Percentiles rank a stretch among this genome's conserved stretches.
Conservation (phyloP, 2,888 invertebrate genomes). For the Drosophila leonis region DNA sequence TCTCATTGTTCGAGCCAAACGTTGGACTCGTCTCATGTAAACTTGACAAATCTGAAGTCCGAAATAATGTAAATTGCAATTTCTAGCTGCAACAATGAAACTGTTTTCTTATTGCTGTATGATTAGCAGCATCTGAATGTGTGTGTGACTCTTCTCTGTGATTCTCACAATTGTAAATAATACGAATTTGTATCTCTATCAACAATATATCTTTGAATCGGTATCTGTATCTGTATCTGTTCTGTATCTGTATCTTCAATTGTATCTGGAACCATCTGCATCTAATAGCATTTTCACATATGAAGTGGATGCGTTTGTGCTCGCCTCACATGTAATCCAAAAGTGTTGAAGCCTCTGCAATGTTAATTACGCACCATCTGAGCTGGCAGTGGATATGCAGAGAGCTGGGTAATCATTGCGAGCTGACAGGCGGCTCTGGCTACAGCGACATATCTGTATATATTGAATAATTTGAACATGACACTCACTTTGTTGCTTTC, state of each 20-base stretch:
- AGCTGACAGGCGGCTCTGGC: conserved; percentile 4
- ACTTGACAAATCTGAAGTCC: conserved; percentile 20
- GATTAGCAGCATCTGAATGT: not conserved
- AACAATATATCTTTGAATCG: not conserved
- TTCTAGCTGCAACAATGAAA: conserved; percentile 4
- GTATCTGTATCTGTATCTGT: not conserved
- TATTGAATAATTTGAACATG: conserved; percentile 12
- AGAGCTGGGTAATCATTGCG: conserved; percentile 15
- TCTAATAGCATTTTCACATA: not conserved
- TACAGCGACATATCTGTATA: not conserved
- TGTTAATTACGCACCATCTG: conserved; percentile 10
- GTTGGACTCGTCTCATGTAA: conserved; percentile 1
- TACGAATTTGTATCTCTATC: not conserved
- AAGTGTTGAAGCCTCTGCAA: conserved; percentile 11
- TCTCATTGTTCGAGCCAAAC: conserved; percentile 16
- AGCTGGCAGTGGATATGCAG: not conserved
- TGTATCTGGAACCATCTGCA: not conserved
- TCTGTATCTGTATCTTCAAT: not conserved
- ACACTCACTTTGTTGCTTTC: not conserved
- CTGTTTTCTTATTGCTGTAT: not conserved
- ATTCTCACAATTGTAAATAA: not conserved
- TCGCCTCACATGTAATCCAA: not conserved
- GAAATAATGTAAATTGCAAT: conserved; percentile 20
- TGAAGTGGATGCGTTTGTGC: not conserved
- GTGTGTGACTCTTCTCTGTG: not conserved